phyloP scores from a whole-genome alignment of 2,113 vertebrate genomes.

The Notarius quadriscutis region DNA sequence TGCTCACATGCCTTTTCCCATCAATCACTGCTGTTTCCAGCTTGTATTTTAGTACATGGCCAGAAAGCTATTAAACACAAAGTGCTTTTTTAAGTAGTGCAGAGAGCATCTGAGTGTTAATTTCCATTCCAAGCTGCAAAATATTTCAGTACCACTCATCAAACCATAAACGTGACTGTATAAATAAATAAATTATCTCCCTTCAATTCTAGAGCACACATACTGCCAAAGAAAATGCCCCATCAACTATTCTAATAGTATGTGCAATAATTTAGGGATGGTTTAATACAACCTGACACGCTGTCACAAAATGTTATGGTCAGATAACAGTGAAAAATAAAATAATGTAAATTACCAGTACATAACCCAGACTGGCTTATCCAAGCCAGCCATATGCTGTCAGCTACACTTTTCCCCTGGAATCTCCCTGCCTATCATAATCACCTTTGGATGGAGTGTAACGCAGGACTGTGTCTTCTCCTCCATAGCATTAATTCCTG shows the following conservation, averaged over 20 bases:
- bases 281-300: not conserved
- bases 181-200: not conserved
- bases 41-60: not conserved
- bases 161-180: not conserved
- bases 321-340: not conserved
- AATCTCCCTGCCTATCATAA: constrained; percentile 1
- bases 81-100: constrained; percentile 4
- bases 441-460: not conserved
- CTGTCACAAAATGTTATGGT: not conserved
- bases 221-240: not conserved
- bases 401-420: constrained; percentile 4
- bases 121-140: not conserved
- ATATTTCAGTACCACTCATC: not conserved
- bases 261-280: not conserved
- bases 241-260: not conserved
- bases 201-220: not conserved
- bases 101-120: not conserved
- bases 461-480: constrained; percentile 16
- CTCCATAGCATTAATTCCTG: constrained; percentile 54
- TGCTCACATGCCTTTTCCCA: not conserved
- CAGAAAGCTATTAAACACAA: constrained; percentile 16
- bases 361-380: not conserved
- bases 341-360: not conserved
- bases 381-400: not conserved
- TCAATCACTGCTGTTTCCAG: not conserved